Conservation (phyloP, 1,140 invertebrate species). For the Drosophila baimaii region DNA sequence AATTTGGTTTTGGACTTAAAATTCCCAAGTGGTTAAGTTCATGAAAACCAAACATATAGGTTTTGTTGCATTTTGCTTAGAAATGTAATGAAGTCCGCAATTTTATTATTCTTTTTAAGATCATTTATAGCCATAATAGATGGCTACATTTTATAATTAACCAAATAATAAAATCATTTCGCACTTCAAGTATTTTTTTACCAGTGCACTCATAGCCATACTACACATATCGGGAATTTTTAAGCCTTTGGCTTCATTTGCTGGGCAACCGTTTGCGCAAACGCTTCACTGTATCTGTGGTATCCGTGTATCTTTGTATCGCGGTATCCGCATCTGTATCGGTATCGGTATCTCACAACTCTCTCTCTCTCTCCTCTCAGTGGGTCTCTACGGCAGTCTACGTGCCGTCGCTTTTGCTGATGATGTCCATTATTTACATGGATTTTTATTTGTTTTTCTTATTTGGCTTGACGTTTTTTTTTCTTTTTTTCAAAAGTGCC, state of each 20-base stretch:
- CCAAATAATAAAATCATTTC: not conserved
- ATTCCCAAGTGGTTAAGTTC: not conserved
- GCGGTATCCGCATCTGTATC: slow-evolving; percentile 35
- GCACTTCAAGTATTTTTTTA: not conserved
- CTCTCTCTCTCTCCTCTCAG: slow-evolving; percentile 17
- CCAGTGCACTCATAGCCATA: slow-evolving; percentile 35
- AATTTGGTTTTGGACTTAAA: not conserved
- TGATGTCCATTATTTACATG: slow-evolving; percentile 83
- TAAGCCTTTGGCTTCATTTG: slow-evolving; percentile 78
- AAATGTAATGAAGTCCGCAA: not conserved
- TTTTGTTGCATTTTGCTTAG: no score
- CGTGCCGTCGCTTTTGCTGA: slow-evolving; percentile 73
- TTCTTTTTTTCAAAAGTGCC: slow-evolving; percentile 75
- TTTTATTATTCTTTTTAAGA: not conserved
- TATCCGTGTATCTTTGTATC: slow-evolving; percentile 30
- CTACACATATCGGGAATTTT: slow-evolving; percentile 38
- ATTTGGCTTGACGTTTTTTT: slow-evolving; percentile 75
- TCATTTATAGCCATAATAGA: not conserved
- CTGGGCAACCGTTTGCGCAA: slow-evolving; percentile 77
- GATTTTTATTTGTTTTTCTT: slow-evolving; percentile 83
- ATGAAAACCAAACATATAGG: not conserved
- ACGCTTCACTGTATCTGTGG: slow-evolving; percentile 37
- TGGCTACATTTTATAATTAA: no score
- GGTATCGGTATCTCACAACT: slow-evolving; percentile 31
- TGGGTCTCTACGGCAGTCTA: slow-evolving; percentile 54